Base-by-base conservation (phyloP, 2,888 invertebrate genomes). In the Lithophane ornitopus region DNA sequence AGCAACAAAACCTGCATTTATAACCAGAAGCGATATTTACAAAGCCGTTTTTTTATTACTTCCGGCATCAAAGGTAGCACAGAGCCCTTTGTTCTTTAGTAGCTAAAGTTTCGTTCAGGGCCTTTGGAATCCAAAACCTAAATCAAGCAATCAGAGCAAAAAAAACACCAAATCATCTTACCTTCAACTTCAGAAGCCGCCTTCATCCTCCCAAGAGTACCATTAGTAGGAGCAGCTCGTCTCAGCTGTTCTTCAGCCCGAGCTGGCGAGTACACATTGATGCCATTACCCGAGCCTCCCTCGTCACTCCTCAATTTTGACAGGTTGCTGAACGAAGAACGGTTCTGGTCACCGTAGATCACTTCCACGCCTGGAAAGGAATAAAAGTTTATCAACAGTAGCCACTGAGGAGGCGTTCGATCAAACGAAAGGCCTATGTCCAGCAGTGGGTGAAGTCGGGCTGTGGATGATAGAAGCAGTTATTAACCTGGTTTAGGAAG, bases 241-340 rank as follows among this genome's bases (percentile, higher is more conserved):
- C 93, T 87, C 91, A 95, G 85, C 89, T 94, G 91, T 85, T 96
- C 95, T 87, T 97, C 96, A 1, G 95, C 96, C 41, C 91, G 91
- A 2, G 96, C 93, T 0, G 96, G 96, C 0, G 96, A 96, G 90
- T 97, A 97, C 46, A 96, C 94, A 80, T 96, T 95, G 63, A 95
- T 89, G 3, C 96, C 96, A 63, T 94, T 94, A 0, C 93, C 92
- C 0, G 95, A 94, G 8, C 92, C 90, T 73, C 90, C 89, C 22
- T 95, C 96, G 0, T 96, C 96, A 54, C 93, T 93, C 12, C 93
- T 91, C 9, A 96, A 83, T 87, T 95, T 96, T 1, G 95, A 91
- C 73, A 96, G 88, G 87, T 95, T 96, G 86, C 92, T 93, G 89
- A 94, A 95, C 1, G 96, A 95, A 0, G 96, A 94, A 2, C 95